Evolutionary conservation across 2,113 vertebrate species (phyloP).

Genomic region (Erpornis zantholeuca): DNA sequence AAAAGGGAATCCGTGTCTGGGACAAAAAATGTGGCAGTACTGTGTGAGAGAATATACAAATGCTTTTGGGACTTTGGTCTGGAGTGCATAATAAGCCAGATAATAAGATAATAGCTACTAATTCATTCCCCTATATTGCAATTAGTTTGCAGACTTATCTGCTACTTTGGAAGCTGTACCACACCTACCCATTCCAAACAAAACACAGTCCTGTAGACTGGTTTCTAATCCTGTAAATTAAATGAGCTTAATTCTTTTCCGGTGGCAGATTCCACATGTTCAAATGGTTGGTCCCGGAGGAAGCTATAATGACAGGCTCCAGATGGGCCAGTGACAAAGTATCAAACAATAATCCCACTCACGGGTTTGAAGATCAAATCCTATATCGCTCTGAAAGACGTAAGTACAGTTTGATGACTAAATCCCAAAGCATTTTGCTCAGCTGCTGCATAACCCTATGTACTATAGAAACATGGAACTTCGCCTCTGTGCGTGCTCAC

Average conservation of each 20-base stretch:
- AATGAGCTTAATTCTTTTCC: background rate
- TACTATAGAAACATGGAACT: background rate
- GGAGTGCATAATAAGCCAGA: background rate
- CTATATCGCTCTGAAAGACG: background rate
- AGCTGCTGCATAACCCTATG: background rate
- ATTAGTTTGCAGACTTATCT: background rate
- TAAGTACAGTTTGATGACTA: background rate
- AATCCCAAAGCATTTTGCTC: constrained; percentile 29
- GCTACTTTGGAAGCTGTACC: background rate
- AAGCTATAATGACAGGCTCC: background rate
- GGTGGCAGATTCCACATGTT: background rate
- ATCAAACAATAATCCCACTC: constrained; percentile 12
- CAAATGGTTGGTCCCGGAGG: background rate
- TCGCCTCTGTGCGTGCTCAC: background rate
- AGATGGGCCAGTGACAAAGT: constrained; percentile 34
- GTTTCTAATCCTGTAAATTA: constrained; percentile 42
- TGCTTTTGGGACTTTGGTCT: background rate
- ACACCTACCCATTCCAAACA: background rate
- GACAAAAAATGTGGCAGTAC: background rate
- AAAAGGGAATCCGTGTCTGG: background rate
- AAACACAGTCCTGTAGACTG: background rate
- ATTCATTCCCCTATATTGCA: background rate
- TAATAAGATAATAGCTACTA: background rate
- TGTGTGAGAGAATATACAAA: background rate
- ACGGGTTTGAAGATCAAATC: background rate